Conservation (phyloP, 2,113 vertebrate genomes). For the Melanerpes aurifrons region DNA sequence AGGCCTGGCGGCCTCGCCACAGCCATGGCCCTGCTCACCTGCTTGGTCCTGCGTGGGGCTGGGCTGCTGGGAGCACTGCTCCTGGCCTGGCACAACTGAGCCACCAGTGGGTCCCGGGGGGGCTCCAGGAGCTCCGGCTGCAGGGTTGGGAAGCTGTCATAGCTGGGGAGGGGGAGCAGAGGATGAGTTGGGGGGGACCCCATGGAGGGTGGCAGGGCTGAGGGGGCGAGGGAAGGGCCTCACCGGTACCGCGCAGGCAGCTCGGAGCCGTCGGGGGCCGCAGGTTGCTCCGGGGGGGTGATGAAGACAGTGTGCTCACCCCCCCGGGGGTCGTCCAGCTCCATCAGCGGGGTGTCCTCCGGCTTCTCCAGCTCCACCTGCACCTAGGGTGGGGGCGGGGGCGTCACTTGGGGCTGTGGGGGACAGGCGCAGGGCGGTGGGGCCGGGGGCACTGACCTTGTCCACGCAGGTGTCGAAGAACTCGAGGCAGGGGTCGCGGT, state of each 20-base stretch:
- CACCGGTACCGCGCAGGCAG: conserved; percentile 84
- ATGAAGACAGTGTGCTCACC: conserved; percentile 95
- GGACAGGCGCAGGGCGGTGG: rapidly evolving
- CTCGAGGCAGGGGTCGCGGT: conserved; percentile 88
- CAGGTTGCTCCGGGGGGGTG: conserved; percentile 89
- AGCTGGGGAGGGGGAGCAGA: conserved; percentile 69
- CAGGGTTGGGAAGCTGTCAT: conserved; percentile 88
- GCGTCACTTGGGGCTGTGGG: rapidly evolving
- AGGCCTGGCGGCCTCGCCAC: background rate
- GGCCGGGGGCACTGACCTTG: conserved; percentile 73
- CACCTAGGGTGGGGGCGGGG: conserved; percentile 11
- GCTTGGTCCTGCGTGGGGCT: conserved; percentile 91
- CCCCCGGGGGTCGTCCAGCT: conserved; percentile 87
- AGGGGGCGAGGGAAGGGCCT: background rate
- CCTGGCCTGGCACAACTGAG: conserved; percentile 76
- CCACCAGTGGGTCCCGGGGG: conserved; percentile 83
- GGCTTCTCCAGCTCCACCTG: conserved; percentile 91
- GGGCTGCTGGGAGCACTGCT: conserved; percentile 92
- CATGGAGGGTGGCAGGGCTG: rapidly evolving
- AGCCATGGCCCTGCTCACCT: conserved; percentile 73
- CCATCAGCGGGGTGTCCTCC: conserved; percentile 82
- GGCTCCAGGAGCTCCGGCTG: conserved; percentile 85
- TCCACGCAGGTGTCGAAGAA: conserved; percentile 94
- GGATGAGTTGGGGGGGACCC: background rate
- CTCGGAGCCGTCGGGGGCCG: conserved; percentile 80